These are phyloP conservation scores for Leucophora obtusa DNA, from an alignment of 2,888 invertebrate genomes.

Conservation along the genomic window DNA sequence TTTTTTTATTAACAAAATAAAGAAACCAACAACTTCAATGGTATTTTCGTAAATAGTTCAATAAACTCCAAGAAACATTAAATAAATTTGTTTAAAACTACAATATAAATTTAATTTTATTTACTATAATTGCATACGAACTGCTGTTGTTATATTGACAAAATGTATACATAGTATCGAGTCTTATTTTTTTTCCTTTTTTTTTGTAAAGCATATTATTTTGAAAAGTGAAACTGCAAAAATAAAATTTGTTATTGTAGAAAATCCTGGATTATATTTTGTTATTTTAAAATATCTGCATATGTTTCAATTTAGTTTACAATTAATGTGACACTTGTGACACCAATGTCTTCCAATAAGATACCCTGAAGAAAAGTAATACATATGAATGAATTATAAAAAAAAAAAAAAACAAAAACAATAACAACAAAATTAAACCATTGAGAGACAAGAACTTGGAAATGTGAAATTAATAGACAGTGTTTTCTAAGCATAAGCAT, in stretches of 20 bases:
- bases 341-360: slow-evolving; percentile 40
- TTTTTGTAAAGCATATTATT: background rate
- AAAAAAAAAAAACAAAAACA: no score
- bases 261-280: slow-evolving; percentile 41
- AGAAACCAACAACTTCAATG: background rate
- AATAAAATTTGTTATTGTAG: slow-evolving; percentile 8
- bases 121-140: slow-evolving; percentile 18
- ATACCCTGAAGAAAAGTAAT: slow-evolving; percentile 18
- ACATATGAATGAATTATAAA: background rate
- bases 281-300: slow-evolving; percentile 46
- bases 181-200: background rate
- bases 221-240: slow-evolving; percentile 46
- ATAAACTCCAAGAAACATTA: slow-evolving; percentile 42
- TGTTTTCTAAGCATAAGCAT: no score
- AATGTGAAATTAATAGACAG: no score
- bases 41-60: slow-evolving; percentile 32
- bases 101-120: background rate
- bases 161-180: background rate
- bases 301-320: slow-evolving; percentile 47
- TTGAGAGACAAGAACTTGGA: no score
- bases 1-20: background rate
- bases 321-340: slow-evolving; percentile 68
- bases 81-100: background rate
- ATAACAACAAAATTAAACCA: no score
- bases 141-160: slow-evolving; percentile 8